A percentile compares a stretch with the other conserved stretches of the same genome.
These are phyloP conservation scores for Cephus rjabovi DNA, from an alignment of 2,888 invertebrate genomes.

Conservation along the genomic window DNA sequence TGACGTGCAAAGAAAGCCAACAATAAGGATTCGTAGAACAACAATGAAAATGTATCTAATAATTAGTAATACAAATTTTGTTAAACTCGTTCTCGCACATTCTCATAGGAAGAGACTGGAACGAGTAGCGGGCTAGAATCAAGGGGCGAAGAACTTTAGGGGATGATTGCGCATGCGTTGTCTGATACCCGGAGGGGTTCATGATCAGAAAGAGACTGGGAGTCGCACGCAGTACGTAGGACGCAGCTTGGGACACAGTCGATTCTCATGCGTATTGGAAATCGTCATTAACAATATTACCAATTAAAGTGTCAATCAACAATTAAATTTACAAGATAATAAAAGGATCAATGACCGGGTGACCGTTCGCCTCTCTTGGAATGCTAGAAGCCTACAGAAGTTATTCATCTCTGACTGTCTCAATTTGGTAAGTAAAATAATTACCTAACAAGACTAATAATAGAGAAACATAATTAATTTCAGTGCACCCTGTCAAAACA, in stretches of 20 bases:
- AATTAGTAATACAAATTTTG: not conserved
- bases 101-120: not conserved
- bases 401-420: not conserved
- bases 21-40: not conserved
- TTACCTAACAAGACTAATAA: not conserved
- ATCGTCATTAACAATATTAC: not conserved
- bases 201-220: not conserved
- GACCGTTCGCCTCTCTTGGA: not conserved
- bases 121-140: not conserved
- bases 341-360: not conserved
- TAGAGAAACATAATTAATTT: not conserved
- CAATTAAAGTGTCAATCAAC: not conserved
- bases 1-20: not conserved
- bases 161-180: not conserved
- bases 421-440: not conserved
- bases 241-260: not conserved
- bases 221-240: not conserved
- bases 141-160: not conserved
- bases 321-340: not conserved
- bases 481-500: not conserved
- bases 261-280: not conserved
- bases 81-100: not conserved
- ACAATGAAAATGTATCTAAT: not conserved
- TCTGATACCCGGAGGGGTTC: not conserved
- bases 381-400: not conserved